A percentile compares a stretch with the other conserved stretches of the same genome.
Conservation (phyloP, 2,888 invertebrate genomes). For the Alcis repandata region DNA sequence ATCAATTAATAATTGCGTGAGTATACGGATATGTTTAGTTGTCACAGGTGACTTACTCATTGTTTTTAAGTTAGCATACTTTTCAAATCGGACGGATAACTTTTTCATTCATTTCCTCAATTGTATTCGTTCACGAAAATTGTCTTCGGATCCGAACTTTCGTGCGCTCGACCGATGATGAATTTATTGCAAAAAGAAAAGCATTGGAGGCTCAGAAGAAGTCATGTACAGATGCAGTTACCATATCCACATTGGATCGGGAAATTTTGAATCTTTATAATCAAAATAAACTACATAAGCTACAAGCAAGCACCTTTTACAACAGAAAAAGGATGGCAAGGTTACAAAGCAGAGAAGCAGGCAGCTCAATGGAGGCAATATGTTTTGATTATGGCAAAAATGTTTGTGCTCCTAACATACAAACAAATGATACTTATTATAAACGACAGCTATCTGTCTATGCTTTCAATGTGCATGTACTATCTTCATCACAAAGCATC, state of each 20-base stretch:
- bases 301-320: slow-evolving; percentile 48
- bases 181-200: slow-evolving; percentile 18
- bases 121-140: too few species aligned
- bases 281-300: slow-evolving; percentile 43
- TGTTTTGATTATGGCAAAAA: slow-evolving; percentile 45
- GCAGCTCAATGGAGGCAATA: slow-evolving; percentile 35
- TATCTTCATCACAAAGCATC: slow-evolving; percentile 38
- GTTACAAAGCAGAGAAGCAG: slow-evolving; percentile 33
- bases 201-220: slow-evolving; percentile 26
- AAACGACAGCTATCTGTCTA: slow-evolving; percentile 48
- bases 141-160: too few species aligned
- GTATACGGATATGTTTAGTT: too few species aligned
- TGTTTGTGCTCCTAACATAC: slow-evolving; percentile 38
- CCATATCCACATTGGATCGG: slow-evolving; percentile 28
- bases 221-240: slow-evolving; percentile 25
- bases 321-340: slow-evolving; percentile 40
- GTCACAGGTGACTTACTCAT: too few species aligned
- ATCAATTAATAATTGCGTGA: too few species aligned
- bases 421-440: slow-evolving; percentile 42
- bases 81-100: too few species aligned
- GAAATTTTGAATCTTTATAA: slow-evolving; percentile 31
- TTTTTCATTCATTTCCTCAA: too few species aligned
- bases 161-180: too few species aligned
- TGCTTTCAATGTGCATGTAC: slow-evolving; percentile 48
- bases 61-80: too few species aligned